phyloP scores from a whole-genome alignment of 2,113 vertebrate species.

The Gymnobelideus leadbeateri region DNA sequence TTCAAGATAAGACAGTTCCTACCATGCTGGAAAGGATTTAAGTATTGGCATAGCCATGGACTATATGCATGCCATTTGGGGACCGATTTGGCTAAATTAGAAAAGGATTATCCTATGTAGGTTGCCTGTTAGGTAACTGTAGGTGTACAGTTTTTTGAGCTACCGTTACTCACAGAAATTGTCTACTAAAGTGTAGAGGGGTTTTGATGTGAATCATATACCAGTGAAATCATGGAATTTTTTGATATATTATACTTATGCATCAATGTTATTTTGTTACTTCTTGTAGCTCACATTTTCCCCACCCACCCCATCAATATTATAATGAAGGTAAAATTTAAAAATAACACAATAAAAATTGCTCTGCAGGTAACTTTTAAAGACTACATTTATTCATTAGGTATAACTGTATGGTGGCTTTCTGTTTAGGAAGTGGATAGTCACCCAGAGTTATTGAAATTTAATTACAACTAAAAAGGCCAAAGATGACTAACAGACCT shows the following conservation, averaged over 20 bases:
- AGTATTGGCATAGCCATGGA: background rate
- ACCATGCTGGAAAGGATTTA: background rate
- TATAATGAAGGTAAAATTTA: background rate
- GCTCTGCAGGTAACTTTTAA: background rate
- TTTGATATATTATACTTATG: too few species aligned
- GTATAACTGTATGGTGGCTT: background rate
- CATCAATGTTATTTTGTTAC: background rate
- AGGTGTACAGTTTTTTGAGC: background rate
- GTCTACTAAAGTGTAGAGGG: background rate
- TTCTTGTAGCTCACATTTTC: background rate
- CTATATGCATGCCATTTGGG: background rate
- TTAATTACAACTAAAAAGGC: background rate
- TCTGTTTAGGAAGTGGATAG: background rate
- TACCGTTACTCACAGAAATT: background rate
- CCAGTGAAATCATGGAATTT: too few species aligned
- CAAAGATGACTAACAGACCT: background rate
- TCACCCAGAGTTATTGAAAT: background rate
- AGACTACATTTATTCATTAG: background rate
- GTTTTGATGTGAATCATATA: background rate
- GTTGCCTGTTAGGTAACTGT: background rate
- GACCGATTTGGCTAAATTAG: background rate
- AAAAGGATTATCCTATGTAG: background rate
- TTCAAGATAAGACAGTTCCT: background rate
- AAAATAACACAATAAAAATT: background rate
- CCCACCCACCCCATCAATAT: background rate